These are phyloP conservation scores for Polydrusus pterygomalis DNA, from an alignment of 2,888 invertebrate genomes.

Conservation along the genomic window DNA sequence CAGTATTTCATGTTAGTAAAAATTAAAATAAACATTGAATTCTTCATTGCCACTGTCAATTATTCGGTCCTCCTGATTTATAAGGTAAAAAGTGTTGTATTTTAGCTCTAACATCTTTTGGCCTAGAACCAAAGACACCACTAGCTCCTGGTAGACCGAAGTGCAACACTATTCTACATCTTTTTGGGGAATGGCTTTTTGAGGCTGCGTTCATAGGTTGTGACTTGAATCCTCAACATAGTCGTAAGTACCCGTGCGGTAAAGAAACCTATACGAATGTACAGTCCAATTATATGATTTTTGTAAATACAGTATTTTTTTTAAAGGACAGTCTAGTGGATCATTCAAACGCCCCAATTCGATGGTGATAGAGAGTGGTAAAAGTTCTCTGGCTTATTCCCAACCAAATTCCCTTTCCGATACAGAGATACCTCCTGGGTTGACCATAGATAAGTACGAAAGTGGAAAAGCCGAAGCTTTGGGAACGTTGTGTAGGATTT, in stretches of 20 bases:
- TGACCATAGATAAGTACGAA: conserved; percentile 86
- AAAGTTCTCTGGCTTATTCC: conserved; percentile 75
- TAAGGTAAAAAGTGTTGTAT: not conserved
- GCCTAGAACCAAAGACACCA: conserved; percentile 72
- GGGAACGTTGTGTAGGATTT: conserved; percentile 95
- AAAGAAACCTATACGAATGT: too few relatives aligned
- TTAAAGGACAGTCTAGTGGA: conserved; percentile 49
- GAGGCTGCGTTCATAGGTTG: conserved; percentile 95
- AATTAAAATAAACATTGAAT: not conserved
- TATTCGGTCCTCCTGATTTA: too few relatives aligned
- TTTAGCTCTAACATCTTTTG: conserved; percentile 77
- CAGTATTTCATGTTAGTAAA: conserved; percentile 78
- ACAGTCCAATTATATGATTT: too few relatives aligned
- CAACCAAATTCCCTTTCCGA: conserved; percentile 80
- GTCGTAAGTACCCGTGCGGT: conserved; percentile 36
- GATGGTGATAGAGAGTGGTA: conserved; percentile 77
- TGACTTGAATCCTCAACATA: conserved; percentile 68
- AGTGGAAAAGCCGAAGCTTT: conserved; percentile 95
- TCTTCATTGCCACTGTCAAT: too few relatives aligned
- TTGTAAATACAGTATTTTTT: not conserved
- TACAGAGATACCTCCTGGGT: conserved; percentile 80
- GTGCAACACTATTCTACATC: conserved; percentile 95
- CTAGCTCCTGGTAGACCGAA: conserved; percentile 88
- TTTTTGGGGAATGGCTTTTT: conserved; percentile 97
- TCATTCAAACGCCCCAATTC: conserved; percentile 77